These are phyloP conservation scores for Sarcophaga subvicina DNA, from an alignment of 2,888 invertebrate species.

Conservation along the genomic window DNA sequence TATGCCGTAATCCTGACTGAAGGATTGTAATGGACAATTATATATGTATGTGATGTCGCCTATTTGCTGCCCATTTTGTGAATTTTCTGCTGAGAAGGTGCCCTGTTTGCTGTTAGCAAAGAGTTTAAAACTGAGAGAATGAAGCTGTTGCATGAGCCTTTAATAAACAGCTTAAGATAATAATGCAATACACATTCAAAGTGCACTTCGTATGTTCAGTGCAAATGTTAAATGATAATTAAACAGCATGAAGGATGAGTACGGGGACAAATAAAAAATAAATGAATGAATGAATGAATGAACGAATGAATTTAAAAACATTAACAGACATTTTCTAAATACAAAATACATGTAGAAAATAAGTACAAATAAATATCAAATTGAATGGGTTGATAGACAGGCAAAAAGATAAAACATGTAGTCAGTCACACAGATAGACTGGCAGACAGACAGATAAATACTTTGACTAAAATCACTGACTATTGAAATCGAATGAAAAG, in stretches of 20 bases:
- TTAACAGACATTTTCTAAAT: slow-evolving; percentile 14
- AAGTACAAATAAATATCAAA: slow-evolving; percentile 10
- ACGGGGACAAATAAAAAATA: background rate
- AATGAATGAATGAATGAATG: background rate
- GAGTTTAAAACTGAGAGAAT: too few species aligned
- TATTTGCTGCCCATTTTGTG: too few species aligned
- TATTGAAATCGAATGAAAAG: background rate
- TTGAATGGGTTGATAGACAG: slow-evolving; percentile 13
- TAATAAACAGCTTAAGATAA: too few species aligned
- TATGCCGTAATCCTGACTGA: too few species aligned
- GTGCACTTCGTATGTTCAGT: slow-evolving; percentile 21
- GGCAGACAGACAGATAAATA: background rate
- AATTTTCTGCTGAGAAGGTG: too few species aligned
- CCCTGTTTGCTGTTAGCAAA: too few species aligned
- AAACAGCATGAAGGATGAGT: background rate
- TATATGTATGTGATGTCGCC: too few species aligned
- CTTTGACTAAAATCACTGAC: slow-evolving; percentile 18
- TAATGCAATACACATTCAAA: too few species aligned
- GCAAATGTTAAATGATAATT: slow-evolving; percentile 46
- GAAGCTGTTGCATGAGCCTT: too few species aligned
- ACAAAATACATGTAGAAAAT: slow-evolving; percentile 5
- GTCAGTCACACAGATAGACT: background rate
- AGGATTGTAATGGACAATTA: too few species aligned
- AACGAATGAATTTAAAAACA: background rate
- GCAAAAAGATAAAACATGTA: background rate